Evolutionary conservation across 2,888 invertebrate species (phyloP).

Genomic region (Harpagoxenus sublaevis): DNA sequence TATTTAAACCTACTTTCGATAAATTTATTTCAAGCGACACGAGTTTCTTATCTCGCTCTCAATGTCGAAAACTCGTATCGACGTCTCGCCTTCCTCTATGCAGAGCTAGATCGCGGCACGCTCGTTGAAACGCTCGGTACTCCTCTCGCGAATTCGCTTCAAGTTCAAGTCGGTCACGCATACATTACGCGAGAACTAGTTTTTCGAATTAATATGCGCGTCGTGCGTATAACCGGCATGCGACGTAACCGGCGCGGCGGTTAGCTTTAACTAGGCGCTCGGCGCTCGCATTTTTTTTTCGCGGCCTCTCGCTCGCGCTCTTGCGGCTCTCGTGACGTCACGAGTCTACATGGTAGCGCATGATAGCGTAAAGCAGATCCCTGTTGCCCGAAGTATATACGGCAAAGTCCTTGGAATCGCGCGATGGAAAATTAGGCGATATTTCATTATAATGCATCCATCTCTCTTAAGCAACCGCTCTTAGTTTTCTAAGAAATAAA

Average conservation of each 20-base stretch:
- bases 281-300: not conserved
- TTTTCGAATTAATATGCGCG: slow-evolving; percentile 48
- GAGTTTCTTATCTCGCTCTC: not conserved
- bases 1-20: not conserved
- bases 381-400: not conserved
- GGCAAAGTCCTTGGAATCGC: not conserved
- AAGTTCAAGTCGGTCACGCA: slow-evolving; percentile 15
- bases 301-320: not conserved
- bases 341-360: not conserved
- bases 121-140: not conserved
- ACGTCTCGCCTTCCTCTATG: not conserved
- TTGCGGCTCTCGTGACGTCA: not conserved
- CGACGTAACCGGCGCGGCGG: slow-evolving; percentile 17
- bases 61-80: not conserved
- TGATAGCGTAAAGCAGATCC: not conserved
- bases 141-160: not conserved
- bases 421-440: not conserved
- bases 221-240: slow-evolving; percentile 31
- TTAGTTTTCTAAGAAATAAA: not conserved
- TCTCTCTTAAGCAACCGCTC: not conserved
- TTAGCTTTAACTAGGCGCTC: slow-evolving; percentile 19
- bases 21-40: not conserved
- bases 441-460: not conserved
- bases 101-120: not conserved
- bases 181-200: slow-evolving; percentile 42